Base-by-base conservation (phyloP, 2,888 invertebrate genomes). In the Sarcophaga rosellei region DNA sequence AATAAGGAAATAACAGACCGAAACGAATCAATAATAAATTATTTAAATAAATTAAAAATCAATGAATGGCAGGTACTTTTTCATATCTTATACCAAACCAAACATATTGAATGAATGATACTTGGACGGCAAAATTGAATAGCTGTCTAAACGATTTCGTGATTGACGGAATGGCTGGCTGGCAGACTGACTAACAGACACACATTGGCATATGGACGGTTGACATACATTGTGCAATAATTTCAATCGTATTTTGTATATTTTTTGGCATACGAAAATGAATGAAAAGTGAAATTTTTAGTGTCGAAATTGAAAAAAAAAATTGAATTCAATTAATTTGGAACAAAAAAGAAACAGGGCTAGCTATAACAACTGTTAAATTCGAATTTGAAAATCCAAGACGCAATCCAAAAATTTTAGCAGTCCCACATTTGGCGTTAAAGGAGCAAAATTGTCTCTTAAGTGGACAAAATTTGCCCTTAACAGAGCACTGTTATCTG, bases 91-190 rank as follows among this genome's bases (percentile, higher is more conserved):
- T 45, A 63, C 47, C 44, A 47, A 69, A 44, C 45, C 53, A 61
- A 76, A 66, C 53, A 57, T 63, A 72, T 68, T 83, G 47, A 80
- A 35, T 35, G 35, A 35, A 86, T 83, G 81, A 75, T 79, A 82
- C 75, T 78, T 85, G 53, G 81, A 85, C 75, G 76, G 68, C 76
- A 83, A 86, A 68, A 86, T 62, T 73, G 66, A 73, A 35, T 35
- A 2, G 8, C 35, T 35, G 35, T 35, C 35, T 35, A 35, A 35
- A 35, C 35, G 10, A 35, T 10, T 8, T 35, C 35, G 35, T 35
- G 35, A 35, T 35, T 8, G 35, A 35, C 35, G 35, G 35, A 35
- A 35, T 35, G 35, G 35, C 35, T 35, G 35, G 10, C 35, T 10
- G 8, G 35, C 35, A 35, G 2, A 59, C 59, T 68, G 62, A 47